Base-by-base conservation (phyloP, 1,140 invertebrate genomes). In the Tachypleus tridentatus region DNA sequence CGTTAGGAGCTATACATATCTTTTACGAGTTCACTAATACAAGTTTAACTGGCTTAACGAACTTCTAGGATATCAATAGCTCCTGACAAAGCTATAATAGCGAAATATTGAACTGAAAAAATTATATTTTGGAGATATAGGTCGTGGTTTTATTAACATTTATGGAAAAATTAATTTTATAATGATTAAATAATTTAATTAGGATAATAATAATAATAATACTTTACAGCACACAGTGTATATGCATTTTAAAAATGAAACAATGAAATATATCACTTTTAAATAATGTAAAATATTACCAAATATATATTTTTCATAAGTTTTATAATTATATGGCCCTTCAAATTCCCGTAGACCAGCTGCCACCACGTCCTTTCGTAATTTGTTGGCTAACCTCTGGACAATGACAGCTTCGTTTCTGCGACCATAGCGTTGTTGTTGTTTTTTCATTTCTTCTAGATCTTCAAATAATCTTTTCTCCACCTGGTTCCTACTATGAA, bases 401-500 rank as follows among this genome's bases (percentile, higher is more conserved):
- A 96, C 76, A 47, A 58, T 50, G 58, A 95, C 85, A 48, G 87
- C 84, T 77, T 97, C 93, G 72, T 94, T 93, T 5, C 88, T 82
- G 78, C 88, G 86, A 11, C 89, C 89, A 60, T 89, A 87, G 70
- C 91, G 83, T 66, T 97, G 95, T 77, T 97, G 93, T 61, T 93
- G 80, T 64, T 91, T 82, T 76, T 97, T 97, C 47, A 97, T 76
- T 76, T 97, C 92, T 72, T 96, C 83, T 62, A 97, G 78, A 75
- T 97, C 90, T 73, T 96, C 90, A 77, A 97, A 97, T 71, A 97
- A 91, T 72, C 91, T 89, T 64, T 91, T 81, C 75, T 97, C 93
- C 70, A 93, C 81, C 69, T 93, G 89, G 77, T 93, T 95, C 74
- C 91, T 83, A 49, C 49, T 29, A 48, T 62, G 9, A 47, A 59